A percentile compares a stretch with the other conserved stretches of the same genome.
Evolutionary conservation across 2,888 invertebrate genomes (phyloP).

Genomic region (Ormyrus labotus): DNA sequence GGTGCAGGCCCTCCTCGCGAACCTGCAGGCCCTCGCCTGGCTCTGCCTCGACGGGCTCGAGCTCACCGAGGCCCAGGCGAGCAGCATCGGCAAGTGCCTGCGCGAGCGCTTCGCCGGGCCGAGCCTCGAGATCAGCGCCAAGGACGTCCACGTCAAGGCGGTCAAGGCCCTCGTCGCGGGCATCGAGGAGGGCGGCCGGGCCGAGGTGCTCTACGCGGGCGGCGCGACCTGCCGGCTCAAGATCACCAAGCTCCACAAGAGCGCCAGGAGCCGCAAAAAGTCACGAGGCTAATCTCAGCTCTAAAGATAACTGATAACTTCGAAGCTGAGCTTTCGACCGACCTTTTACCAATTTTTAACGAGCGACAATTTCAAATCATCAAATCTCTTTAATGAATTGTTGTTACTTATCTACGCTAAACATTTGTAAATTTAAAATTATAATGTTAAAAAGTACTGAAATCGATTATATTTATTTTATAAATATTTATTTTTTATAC

Average conservation of each 20-base stretch:
- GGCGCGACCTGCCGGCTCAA: slow-evolving; percentile 70
- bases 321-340: too few relatives aligned
- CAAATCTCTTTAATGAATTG: too few relatives aligned
- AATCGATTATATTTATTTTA: too few relatives aligned
- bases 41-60: slow-evolving; percentile 73
- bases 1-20: slow-evolving; percentile 70
- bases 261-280: slow-evolving; percentile 65
- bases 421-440: too few relatives aligned
- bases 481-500: too few relatives aligned
- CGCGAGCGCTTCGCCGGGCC: slow-evolving; percentile 73
- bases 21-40: slow-evolving; percentile 72
- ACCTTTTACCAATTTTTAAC: too few relatives aligned
- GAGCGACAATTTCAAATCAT: too few relatives aligned
- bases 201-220: slow-evolving; percentile 72
- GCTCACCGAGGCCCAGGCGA: slow-evolving; percentile 69
- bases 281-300: slow-evolving; percentile 50
- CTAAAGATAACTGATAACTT: too few relatives aligned
- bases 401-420: too few relatives aligned
- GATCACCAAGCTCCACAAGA: slow-evolving; percentile 69
- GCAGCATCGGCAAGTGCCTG: slow-evolving; percentile 72
- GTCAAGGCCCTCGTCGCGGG: slow-evolving; percentile 72
- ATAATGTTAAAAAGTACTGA: too few relatives aligned
- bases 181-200: slow-evolving; percentile 72
- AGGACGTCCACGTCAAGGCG: slow-evolving; percentile 71
- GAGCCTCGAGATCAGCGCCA: slow-evolving; percentile 72